phyloP scores from a whole-genome alignment of 2,113 vertebrate genomes.

The Lophius piscatorius region DNA sequence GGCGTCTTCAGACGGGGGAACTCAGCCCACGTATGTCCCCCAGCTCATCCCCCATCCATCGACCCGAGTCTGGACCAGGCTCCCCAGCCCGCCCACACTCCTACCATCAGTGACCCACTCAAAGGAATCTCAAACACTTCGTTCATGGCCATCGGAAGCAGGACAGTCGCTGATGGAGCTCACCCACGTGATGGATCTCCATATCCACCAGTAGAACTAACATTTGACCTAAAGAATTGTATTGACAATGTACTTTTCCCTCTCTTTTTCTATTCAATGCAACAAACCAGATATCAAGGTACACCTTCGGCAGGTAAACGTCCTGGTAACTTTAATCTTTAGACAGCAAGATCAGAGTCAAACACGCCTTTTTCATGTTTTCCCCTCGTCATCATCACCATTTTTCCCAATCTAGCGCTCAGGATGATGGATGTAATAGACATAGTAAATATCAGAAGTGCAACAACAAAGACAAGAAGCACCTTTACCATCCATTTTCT shows the following conservation, averaged over 20 bases:
- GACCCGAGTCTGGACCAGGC: slow-evolving; percentile 74
- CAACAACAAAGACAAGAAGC: slow-evolving; percentile 76
- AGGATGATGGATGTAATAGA: slow-evolving; percentile 49
- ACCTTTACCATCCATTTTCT: slow-evolving; percentile 80
- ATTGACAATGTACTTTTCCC: slow-evolving; percentile 3
- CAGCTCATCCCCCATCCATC: slow-evolving; percentile 83
- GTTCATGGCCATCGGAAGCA: slow-evolving; percentile 23
- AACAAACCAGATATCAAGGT: slow-evolving; percentile 1
- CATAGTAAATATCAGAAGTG: slow-evolving; percentile 40
- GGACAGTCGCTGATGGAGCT: no score
- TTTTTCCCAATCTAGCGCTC: slow-evolving; percentile 81
- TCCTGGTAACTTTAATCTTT: slow-evolving; percentile 77
- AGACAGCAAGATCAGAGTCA: slow-evolving; percentile 77
- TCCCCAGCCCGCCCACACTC: slow-evolving; percentile 78
- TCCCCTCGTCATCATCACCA: slow-evolving; percentile 54
- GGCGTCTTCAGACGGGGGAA: slow-evolving; percentile 94
- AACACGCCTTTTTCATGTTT: slow-evolving; percentile 79
- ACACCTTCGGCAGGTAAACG: background rate
- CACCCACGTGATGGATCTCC: slow-evolving; percentile 12
- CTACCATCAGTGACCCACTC: slow-evolving; percentile 83
- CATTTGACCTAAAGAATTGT: slow-evolving; percentile 35
- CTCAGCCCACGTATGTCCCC: slow-evolving; percentile 90
- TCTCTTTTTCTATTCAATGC: slow-evolving; percentile 11
- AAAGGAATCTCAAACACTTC: slow-evolving; percentile 15
- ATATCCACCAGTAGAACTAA: slow-evolving; percentile 28